Conservation (phyloP, 2,797 vertebrate species). For the Chelon labrosus region DNA sequence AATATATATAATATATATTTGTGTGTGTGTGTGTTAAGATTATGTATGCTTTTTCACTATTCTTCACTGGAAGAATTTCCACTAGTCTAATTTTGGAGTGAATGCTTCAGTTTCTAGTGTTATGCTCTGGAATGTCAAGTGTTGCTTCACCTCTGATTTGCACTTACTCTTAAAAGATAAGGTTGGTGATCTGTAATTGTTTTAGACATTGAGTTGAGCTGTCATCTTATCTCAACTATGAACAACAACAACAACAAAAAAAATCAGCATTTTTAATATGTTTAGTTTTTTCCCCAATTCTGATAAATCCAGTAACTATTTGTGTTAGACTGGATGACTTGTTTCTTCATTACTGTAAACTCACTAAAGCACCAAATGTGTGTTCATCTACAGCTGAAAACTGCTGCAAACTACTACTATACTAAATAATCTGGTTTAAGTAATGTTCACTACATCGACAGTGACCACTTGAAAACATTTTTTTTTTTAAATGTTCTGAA, state of each 20-base stretch:
- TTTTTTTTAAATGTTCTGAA: background rate
- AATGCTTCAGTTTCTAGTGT: constrained; percentile 21
- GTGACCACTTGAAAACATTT: too few species aligned
- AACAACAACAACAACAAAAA: too few species aligned
- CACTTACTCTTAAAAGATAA: constrained; percentile 21
- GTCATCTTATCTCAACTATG: too few species aligned
- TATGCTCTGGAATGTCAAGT: background rate
- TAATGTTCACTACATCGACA: too few species aligned
- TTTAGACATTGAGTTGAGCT: background rate
- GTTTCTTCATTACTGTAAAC: background rate
- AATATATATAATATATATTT: background rate
- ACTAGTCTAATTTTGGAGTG: constrained; percentile 37
- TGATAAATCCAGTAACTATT: too few species aligned
- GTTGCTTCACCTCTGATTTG: constrained; percentile 15
- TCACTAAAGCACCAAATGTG: background rate
- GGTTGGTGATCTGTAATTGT: constrained; percentile 33
- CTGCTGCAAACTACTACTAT: too few species aligned
- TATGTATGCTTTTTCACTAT: too few species aligned
- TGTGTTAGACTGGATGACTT: background rate
- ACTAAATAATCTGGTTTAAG: too few species aligned
- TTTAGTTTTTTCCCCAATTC: too few species aligned
- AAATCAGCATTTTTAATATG: too few species aligned
- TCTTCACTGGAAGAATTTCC: background rate
- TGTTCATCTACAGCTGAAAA: background rate
- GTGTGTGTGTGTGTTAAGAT: too few species aligned